These are phyloP conservation scores for Tenebrio molitor DNA, from an alignment of 1,140 invertebrate species.

Conservation along the genomic window DNA sequence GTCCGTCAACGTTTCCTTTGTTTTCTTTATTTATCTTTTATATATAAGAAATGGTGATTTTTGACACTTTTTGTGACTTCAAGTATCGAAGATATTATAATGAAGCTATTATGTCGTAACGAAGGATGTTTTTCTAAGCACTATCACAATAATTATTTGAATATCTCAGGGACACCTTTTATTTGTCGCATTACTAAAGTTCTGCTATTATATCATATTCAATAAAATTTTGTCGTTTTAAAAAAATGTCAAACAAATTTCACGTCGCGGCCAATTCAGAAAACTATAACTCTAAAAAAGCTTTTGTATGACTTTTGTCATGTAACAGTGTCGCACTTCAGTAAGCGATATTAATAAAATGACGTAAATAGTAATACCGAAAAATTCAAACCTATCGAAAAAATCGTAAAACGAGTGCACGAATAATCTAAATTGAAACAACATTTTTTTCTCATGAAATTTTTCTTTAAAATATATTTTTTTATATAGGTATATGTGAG, in stretches of 20 bases:
- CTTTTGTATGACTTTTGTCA: background rate
- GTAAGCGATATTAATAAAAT: background rate
- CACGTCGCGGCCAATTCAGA: too few species aligned
- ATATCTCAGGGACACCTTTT: constrained; percentile 21
- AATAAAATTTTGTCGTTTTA: background rate
- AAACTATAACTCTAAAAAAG: background rate
- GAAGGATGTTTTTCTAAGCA: constrained; percentile 39
- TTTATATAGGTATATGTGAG: background rate
- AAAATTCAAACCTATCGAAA: too few species aligned
- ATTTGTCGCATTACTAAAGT: background rate
- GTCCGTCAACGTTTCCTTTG: constrained; percentile 48
- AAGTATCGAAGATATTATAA: constrained; percentile 42
- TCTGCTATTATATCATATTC: background rate
- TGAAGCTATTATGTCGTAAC: constrained; percentile 38
- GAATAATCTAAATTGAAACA: too few species aligned
- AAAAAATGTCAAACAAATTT: background rate
- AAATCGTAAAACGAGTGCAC: too few species aligned
- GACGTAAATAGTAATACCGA: background rate
- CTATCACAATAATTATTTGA: constrained; percentile 44
- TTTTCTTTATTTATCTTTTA: constrained; percentile 51
- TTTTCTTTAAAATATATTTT: too few species aligned
- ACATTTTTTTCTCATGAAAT: too few species aligned
- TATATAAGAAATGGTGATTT: constrained; percentile 49
- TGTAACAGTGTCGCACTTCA: background rate
- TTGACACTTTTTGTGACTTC: constrained; percentile 49